phyloP scores from a whole-genome alignment of 2,113 vertebrate species.

The Petromus typicus region DNA sequence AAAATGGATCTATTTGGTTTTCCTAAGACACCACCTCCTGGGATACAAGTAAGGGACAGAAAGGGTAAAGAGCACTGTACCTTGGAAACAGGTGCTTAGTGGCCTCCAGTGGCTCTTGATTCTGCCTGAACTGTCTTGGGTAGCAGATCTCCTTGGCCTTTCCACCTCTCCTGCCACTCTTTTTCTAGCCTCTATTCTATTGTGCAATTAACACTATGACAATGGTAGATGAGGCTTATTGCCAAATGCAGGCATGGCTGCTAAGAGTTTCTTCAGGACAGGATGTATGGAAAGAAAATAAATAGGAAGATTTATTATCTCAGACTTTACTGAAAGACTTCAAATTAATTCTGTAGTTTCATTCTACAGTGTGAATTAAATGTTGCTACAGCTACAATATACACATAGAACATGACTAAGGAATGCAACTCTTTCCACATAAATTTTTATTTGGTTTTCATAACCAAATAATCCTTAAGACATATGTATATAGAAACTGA shows the following conservation, averaged over 20 bases:
- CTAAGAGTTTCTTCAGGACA: neutral
- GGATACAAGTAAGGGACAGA: neutral
- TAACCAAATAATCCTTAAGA: constrained; percentile 32
- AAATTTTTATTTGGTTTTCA: constrained; percentile 51
- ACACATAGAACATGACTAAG: neutral
- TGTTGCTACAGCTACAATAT: neutral
- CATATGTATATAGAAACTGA: constrained; percentile 1
- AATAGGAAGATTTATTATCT: constrained; percentile 21
- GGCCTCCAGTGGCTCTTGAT: neutral
- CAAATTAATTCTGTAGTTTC: constrained; percentile 36
- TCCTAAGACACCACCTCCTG: neutral
- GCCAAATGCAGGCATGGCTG: neutral
- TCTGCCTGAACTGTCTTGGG: neutral
- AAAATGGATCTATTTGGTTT: neutral
- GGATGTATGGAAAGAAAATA: constrained; percentile 22
- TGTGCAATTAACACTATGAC: neutral
- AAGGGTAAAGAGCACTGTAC: neutral
- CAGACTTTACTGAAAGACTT: neutral
- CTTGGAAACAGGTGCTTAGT: neutral
- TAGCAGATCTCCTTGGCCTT: neutral
- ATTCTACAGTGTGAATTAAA: neutral
- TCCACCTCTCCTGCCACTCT: neutral
- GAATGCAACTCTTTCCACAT: constrained; percentile 8
- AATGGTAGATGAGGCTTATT: neutral
- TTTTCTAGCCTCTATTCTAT: neutral